phyloP scores from a whole-genome alignment of 2,797 vertebrate species.

The Sebastiscus tertius region DNA sequence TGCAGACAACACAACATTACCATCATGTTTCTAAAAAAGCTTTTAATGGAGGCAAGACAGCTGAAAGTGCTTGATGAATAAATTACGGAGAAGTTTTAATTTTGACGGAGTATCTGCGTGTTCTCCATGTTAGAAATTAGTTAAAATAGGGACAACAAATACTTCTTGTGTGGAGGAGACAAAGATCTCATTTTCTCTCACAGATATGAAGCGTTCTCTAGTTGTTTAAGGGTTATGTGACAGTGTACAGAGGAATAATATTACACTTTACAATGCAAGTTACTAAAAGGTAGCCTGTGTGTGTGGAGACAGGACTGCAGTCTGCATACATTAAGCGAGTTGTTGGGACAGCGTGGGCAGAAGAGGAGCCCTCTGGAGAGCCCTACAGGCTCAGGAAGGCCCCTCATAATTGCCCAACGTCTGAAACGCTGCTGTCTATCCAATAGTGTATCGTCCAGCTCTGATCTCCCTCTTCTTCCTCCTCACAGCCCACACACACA shows the following conservation, averaged over 20 bases:
- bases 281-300: neutral
- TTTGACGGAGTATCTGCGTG: neutral
- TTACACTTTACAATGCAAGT: neutral
- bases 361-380: conserved; percentile 55
- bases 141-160: neutral
- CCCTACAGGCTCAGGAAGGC: conserved; percentile 49
- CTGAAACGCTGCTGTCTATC: conserved; percentile 49
- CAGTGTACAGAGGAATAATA: neutral
- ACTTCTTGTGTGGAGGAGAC: neutral
- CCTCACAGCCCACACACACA: conserved; percentile 32
- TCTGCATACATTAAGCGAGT: conserved; percentile 45
- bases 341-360: conserved; percentile 61
- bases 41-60: neutral
- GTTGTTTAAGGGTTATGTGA: conserved; percentile 9
- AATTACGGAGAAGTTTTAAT: neutral
- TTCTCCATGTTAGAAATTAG: neutral
- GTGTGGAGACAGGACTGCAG: conserved; percentile 14
- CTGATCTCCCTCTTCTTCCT: conserved; percentile 34
- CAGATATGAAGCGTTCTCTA: neutral
- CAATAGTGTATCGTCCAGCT: conserved; percentile 41
- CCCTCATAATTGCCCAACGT: conserved; percentile 61
- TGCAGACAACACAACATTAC: neutral
- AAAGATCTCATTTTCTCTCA: neutral
- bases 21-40: neutral
- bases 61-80: neutral